Percentiles rank a stretch among this genome's conserved stretches.
These are phyloP conservation scores for Troglohyphantes excavatus DNA, from an alignment of 2,888 invertebrate genomes.

Conservation along the genomic window DNA sequence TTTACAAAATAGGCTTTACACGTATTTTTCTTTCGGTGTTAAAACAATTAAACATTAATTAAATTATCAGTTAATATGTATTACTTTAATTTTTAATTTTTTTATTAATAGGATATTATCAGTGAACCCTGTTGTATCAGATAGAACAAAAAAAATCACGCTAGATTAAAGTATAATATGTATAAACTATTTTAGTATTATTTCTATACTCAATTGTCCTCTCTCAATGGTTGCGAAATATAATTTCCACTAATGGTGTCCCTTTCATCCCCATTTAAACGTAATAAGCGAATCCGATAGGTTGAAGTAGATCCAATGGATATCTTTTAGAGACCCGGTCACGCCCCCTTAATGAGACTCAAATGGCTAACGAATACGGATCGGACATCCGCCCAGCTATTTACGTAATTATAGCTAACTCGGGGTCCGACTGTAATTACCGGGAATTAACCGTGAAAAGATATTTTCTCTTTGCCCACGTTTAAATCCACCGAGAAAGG, in stretches of 20 bases:
- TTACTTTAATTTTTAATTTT: too few relatives aligned
- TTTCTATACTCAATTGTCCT: neutral
- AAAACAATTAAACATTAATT: too few relatives aligned
- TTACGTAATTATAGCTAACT: constrained; percentile 63
- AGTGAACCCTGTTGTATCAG: too few relatives aligned
- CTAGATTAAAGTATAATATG: too few relatives aligned
- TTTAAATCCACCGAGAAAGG: constrained; percentile 39
- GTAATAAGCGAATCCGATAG: constrained; percentile 33
- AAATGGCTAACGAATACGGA: constrained; percentile 65
- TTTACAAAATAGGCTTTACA: too few relatives aligned
- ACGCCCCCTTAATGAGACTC: constrained; percentile 45
- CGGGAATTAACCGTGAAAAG: constrained; percentile 50
- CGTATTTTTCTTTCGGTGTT: too few relatives aligned
- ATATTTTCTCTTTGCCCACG: constrained; percentile 52
- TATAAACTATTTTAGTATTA: too few relatives aligned
- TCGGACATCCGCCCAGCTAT: constrained; percentile 55
- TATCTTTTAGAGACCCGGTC: constrained; percentile 32
- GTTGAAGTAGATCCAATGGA: neutral
- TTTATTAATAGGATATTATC: too few relatives aligned
- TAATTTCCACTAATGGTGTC: neutral
- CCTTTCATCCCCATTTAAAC: constrained; percentile 30
- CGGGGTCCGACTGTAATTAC: constrained; percentile 39
- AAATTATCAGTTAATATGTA: too few relatives aligned
- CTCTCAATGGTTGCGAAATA: neutral
- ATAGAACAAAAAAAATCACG: too few relatives aligned